These are phyloP conservation scores for Characodon lateralis DNA, from an alignment of 2,797 vertebrate species.

Conservation along the genomic window DNA sequence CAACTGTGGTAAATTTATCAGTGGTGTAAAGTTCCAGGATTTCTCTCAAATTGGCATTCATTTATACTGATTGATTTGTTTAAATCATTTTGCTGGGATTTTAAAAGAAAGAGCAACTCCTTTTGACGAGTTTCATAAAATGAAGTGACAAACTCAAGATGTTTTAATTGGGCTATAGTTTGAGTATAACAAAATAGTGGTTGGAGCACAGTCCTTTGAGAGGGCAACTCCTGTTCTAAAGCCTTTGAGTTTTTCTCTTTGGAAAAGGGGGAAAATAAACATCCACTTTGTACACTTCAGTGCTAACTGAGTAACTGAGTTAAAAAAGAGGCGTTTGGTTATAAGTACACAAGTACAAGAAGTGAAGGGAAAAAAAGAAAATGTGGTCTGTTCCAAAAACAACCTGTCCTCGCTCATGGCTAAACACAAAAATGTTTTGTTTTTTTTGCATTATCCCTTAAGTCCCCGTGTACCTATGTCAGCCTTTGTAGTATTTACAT, in stretches of 20 bases:
- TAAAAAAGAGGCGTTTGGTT: not conserved
- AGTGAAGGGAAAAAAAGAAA: not conserved
- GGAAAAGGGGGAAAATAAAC: not conserved
- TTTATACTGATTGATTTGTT: not conserved
- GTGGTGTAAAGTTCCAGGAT: not conserved
- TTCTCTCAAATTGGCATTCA: not conserved
- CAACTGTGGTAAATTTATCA: not conserved
- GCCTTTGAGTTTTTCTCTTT: not conserved
- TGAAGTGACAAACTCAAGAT: not conserved
- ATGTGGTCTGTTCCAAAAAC: not conserved
- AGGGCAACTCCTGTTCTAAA: not conserved
- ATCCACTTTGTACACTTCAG: not conserved
- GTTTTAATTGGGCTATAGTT: not conserved
- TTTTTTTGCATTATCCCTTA: not conserved
- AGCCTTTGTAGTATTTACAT: not conserved
- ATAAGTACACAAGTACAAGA: not conserved
- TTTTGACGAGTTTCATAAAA: not conserved
- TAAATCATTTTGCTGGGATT: not conserved
- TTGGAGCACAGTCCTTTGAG: not conserved
- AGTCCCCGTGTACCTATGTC: not conserved
- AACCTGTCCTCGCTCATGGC: not conserved
- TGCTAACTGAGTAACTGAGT: slow-evolving; percentile 1
- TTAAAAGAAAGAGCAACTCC: not conserved
- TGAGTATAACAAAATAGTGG: not conserved
- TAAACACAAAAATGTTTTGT: not conserved